Conservation (phyloP, 1,140 invertebrate genomes). For the Drosophila teissieri region DNA sequence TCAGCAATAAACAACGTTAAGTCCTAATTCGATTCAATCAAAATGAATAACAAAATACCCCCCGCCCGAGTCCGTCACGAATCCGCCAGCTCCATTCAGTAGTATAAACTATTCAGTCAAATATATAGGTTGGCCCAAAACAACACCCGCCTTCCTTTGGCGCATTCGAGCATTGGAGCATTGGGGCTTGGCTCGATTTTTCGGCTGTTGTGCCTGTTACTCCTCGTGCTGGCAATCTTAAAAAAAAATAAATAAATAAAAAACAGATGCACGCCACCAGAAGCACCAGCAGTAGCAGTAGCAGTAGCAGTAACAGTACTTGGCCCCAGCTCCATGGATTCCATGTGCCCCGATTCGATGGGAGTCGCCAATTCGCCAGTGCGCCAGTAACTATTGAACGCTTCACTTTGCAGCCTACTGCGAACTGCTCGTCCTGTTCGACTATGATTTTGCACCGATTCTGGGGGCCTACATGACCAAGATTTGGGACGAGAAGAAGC, state of each 20-base stretch:
- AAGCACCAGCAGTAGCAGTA: not conserved
- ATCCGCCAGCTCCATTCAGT: constrained; percentile 4
- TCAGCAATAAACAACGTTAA: constrained; percentile 82
- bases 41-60: constrained; percentile 77
- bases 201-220: constrained; percentile 37
- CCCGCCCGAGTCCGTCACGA: constrained; percentile 28
- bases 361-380: constrained; percentile 5
- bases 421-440: constrained; percentile 64
- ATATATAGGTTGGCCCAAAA: constrained; percentile 79
- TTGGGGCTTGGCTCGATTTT: constrained; percentile 35
- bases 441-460: constrained; percentile 58
- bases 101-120: constrained; percentile 42
- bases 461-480: constrained; percentile 58
- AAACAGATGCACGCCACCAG: constrained; percentile 54
- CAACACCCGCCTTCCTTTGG: constrained; percentile 69
- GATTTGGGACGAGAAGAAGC: constrained; percentile 68
- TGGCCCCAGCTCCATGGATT: constrained; percentile 4
- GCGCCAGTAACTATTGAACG: constrained; percentile 49
- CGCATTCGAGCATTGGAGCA: constrained; percentile 6
- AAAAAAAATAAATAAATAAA: constrained; percentile 3
- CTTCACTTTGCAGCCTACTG: constrained; percentile 60
- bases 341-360: constrained; percentile 49
- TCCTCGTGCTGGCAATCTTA: constrained; percentile 57
- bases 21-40: constrained; percentile 83
- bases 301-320: not conserved